A percentile compares a stretch with the other conserved stretches of the same genome.
Conservation (phyloP, 1,140 invertebrate genomes). For the Drosophila baimaii region DNA sequence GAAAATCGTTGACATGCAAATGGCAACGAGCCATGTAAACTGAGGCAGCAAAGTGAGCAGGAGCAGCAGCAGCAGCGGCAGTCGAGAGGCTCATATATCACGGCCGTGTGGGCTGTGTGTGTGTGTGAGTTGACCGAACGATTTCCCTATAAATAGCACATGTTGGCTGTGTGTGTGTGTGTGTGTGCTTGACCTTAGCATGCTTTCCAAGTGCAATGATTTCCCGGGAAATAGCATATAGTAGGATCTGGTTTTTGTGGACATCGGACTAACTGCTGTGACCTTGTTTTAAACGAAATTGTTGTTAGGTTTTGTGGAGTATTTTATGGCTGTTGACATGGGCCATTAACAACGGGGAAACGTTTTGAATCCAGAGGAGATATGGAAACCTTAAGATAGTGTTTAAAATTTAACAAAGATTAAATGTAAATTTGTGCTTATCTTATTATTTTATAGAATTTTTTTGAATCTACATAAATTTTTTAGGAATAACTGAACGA, state of each 20-base stretch:
- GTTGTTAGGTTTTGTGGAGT: neutral
- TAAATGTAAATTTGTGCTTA: too few relatives aligned
- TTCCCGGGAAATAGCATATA: conserved; percentile 58
- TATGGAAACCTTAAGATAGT: neutral
- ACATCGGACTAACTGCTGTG: conserved; percentile 42
- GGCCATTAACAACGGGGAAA: conserved; percentile 51
- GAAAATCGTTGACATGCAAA: conserved; percentile 74
- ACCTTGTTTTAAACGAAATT: conserved; percentile 57
- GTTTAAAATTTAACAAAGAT: too few relatives aligned
- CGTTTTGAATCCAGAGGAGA: conserved; percentile 1
- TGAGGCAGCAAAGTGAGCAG: conserved; percentile 39
- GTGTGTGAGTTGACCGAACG: conserved; percentile 27
- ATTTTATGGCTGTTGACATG: conserved; percentile 63
- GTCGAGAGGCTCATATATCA: conserved; percentile 77
- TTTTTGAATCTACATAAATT: too few relatives aligned
- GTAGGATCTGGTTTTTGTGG: conserved; percentile 54
- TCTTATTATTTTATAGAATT: too few relatives aligned
- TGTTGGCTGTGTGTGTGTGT: conserved; percentile 44
- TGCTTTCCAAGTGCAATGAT: conserved; percentile 66
- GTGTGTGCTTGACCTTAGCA: conserved; percentile 66
- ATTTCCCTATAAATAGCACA: conserved; percentile 79
- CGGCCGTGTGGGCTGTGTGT: conserved; percentile 35
- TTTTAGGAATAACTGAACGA: too few relatives aligned
- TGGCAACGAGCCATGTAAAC: conserved; percentile 74
- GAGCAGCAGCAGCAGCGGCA: too few relatives aligned